A percentile compares a stretch with the other conserved stretches of the same genome.
These are phyloP conservation scores for Drosophila tropicalis DNA, from an alignment of 1,140 invertebrate genomes.

Conservation along the genomic window DNA sequence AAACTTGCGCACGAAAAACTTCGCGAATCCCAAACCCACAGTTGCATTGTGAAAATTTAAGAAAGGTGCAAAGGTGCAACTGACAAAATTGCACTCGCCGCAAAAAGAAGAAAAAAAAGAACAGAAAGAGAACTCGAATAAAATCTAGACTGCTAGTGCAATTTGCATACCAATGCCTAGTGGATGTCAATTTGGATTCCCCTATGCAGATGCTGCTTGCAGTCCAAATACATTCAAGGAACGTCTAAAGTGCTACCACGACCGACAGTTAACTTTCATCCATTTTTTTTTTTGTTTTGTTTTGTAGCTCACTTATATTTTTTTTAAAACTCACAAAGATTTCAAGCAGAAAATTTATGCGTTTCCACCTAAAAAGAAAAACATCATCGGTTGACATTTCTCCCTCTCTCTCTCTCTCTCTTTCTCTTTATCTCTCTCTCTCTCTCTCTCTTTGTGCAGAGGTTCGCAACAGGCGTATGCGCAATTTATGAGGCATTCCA, in stretches of 20 bases:
- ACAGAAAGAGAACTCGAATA: not conserved
- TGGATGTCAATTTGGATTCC: slow-evolving; percentile 63
- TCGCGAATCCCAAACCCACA: slow-evolving; percentile 27
- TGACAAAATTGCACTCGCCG: slow-evolving; percentile 68
- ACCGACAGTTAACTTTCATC: slow-evolving; percentile 41
- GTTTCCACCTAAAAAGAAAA: slow-evolving; percentile 27
- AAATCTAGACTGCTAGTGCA: slow-evolving; percentile 28
- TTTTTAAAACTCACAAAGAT: slow-evolving; percentile 70
- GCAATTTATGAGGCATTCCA: slow-evolving; percentile 75
- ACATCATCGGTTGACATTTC: too few species aligned
- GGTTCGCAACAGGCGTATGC: slow-evolving; percentile 66
- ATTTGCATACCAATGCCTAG: slow-evolving; percentile 70
- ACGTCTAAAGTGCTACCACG: slow-evolving; percentile 50
- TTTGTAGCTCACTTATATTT: not conserved
- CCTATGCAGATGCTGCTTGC: slow-evolving; percentile 4
- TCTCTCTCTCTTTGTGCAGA: slow-evolving; percentile 1
- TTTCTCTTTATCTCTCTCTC: too few species aligned
- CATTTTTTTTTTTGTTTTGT: not conserved
- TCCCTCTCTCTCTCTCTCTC: too few species aligned
- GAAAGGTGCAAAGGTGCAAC: slow-evolving; percentile 63
- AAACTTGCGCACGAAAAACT: slow-evolving; percentile 35
- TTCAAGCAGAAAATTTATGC: slow-evolving; percentile 73
- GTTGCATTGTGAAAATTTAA: slow-evolving; percentile 51
- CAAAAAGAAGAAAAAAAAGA: slow-evolving; percentile 3
- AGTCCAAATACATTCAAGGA: slow-evolving; percentile 7